These are phyloP conservation scores for Otus scops DNA, from an alignment of 2,797 vertebrate genomes.

Conservation along the genomic window DNA sequence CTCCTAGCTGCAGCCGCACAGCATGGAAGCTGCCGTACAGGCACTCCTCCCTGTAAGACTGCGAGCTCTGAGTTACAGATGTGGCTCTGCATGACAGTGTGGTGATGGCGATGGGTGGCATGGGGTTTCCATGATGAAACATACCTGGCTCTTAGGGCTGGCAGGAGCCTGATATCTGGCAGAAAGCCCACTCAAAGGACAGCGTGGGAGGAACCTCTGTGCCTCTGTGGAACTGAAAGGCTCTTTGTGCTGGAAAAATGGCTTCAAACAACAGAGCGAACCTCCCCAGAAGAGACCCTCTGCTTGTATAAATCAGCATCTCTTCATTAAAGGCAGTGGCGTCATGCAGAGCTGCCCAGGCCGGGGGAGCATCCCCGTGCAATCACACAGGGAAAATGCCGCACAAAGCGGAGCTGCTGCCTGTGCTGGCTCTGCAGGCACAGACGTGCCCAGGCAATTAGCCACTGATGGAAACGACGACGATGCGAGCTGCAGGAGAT, in stretches of 20 bases:
- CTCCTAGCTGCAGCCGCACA: not conserved
- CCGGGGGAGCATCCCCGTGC: fast-evolving
- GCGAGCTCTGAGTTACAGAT: not conserved
- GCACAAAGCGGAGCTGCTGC: not conserved
- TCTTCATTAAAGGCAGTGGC: not conserved
- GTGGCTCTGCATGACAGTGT: not conserved
- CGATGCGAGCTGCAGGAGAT: not conserved
- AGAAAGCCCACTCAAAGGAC: not conserved
- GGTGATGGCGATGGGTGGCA: fast-evolving
- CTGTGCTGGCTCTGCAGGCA: not conserved
- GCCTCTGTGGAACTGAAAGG: not conserved
- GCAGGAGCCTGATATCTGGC: not conserved
- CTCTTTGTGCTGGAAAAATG: not conserved
- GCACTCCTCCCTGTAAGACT: not conserved
- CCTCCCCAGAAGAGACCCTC: not conserved
- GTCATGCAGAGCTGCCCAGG: fast-evolving
- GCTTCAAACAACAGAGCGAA: not conserved
- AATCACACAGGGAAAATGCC: fast-evolving
- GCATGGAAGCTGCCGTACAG: not conserved
- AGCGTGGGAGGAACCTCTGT: not conserved
- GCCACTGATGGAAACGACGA: fast-evolving
- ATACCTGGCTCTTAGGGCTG: not conserved
- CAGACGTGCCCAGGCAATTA: not conserved
- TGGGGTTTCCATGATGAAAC: not conserved
- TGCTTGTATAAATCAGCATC: not conserved